Evolutionary conservation across 2,888 invertebrate genomes (phyloP), one percentile per base, ranked within the genome.

Genomic region (Drosophila engyochracea): DNA sequence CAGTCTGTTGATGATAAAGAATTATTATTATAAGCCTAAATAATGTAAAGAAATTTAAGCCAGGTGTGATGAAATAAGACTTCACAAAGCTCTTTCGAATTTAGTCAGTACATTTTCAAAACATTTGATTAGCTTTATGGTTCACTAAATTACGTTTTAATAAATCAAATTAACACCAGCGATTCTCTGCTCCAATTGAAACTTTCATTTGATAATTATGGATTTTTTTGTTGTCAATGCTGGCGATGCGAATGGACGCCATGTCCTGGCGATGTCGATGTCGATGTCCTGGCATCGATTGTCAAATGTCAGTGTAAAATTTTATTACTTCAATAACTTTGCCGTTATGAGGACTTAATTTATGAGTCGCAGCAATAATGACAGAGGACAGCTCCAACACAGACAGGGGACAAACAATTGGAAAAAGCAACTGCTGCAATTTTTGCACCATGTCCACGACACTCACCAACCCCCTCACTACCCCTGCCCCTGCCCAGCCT

Each of bases 341-440:
- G 83, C 82, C 90, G 90, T 92, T 93, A 92, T 91, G 91, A 92
- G 92, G 92, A 91, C 92, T 93, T 93, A 93, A 93, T 93, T 93
- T 93, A 92, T 92, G 86, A 85, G 91, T 84, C 85, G 77, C 88
- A 79, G 66, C 81, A 80, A 66, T 82, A 87, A 72, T 82, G 81
- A 84, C 85, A 89, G 39, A 31, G 64, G 59, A 65, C 79, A 60
- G 62, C 62, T 33, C 59, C 61, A 62, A 58, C 76, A 51, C 55
- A 59, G 76, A 58, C 76, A 79, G 81, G 81, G 74, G 76, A 58
- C 58, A 44, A 78, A 74, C 82, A 84, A 79, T 73, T 82, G 88
- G 61, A 79, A 83, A 85, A 83, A 81, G 80, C 88, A 85, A 84
- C 70, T 86, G 85, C 89, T 79, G 87, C 89, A 87, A 78, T 91